These are phyloP conservation scores for Setophaga petechia DNA, from an alignment of 2,113 vertebrate genomes.

Conservation along the genomic window DNA sequence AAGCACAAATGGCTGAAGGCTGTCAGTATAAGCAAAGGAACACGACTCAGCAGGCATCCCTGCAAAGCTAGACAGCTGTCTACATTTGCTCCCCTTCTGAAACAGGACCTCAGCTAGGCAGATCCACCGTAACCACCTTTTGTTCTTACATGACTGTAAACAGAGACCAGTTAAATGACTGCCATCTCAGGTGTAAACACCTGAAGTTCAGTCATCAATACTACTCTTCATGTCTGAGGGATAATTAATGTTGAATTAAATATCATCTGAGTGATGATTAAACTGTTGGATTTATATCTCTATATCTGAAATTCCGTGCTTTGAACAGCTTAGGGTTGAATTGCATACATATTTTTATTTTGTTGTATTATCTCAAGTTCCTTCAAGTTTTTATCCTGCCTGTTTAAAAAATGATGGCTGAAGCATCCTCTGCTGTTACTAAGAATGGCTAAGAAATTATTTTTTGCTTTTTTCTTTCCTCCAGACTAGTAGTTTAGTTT, in stretches of 20 bases:
- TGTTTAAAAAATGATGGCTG: neutral
- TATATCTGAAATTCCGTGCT: neutral
- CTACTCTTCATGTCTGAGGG: neutral
- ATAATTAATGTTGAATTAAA: neutral
- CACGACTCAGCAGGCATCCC: rapidly evolving
- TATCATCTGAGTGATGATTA: neutral
- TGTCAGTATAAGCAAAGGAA: neutral
- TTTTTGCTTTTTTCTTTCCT: neutral
- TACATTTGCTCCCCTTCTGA: neutral
- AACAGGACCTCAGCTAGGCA: neutral
- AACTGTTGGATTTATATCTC: neutral
- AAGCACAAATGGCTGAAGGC: neutral
- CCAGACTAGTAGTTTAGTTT: neutral
- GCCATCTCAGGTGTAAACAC: neutral
- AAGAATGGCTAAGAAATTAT: neutral
- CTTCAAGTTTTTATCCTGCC: neutral
- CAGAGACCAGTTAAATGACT: neutral
- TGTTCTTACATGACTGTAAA: neutral
- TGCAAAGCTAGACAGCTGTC: neutral
- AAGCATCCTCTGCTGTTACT: neutral
- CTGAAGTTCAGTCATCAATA: neutral
- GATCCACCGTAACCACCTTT: neutral
- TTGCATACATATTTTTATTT: neutral
- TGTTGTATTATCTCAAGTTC: neutral
- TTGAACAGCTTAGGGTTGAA: neutral